Percentiles rank a stretch among this genome's conserved stretches.
Evolutionary conservation across 2,888 invertebrate genomes (phyloP).

Genomic region (Epiblema foenella): DNA sequence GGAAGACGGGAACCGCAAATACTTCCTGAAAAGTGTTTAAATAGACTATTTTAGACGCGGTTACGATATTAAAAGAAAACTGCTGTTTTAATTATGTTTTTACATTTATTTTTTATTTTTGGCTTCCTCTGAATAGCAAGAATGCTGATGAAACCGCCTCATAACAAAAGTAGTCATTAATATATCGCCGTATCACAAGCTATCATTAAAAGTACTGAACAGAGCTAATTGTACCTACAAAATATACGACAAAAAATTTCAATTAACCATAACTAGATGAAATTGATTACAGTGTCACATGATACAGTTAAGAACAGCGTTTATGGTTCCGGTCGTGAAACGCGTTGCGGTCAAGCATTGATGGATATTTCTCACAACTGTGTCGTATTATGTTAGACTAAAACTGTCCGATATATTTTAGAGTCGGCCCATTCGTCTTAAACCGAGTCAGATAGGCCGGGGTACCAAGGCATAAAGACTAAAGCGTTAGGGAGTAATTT

Average conservation of each 20-base stretch:
- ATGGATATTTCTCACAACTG: constrained; percentile 44
- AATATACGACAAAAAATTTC: constrained; percentile 12
- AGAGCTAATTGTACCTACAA: too few species aligned
- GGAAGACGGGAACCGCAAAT: constrained; percentile 21
- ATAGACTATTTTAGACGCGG: constrained; percentile 11
- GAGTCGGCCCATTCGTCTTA: constrained; percentile 46
- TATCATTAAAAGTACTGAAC: too few species aligned
- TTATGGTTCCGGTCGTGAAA: constrained; percentile 39
- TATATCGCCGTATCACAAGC: too few species aligned
- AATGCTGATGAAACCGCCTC: background rate
- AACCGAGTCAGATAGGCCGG: constrained; percentile 41
- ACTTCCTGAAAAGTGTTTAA: constrained; percentile 36
- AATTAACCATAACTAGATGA: constrained; percentile 27
- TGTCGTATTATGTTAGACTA: constrained; percentile 43
- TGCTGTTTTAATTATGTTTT: background rate
- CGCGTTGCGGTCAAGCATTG: constrained; percentile 41
- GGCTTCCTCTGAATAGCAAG: too few species aligned
- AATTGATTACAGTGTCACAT: constrained; percentile 40
- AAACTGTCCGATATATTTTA: constrained; percentile 47
- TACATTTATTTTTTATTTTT: too few species aligned
- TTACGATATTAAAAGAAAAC: constrained; percentile 1
- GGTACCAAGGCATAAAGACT: background rate
- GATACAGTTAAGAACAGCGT: constrained; percentile 34
- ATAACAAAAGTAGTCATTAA: too few species aligned
- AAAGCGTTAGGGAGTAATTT: background rate